A percentile compares a stretch with the other conserved stretches of the same genome.
Conservation (phyloP, 1,140 invertebrate genomes). For the Ephestia elutella region DNA sequence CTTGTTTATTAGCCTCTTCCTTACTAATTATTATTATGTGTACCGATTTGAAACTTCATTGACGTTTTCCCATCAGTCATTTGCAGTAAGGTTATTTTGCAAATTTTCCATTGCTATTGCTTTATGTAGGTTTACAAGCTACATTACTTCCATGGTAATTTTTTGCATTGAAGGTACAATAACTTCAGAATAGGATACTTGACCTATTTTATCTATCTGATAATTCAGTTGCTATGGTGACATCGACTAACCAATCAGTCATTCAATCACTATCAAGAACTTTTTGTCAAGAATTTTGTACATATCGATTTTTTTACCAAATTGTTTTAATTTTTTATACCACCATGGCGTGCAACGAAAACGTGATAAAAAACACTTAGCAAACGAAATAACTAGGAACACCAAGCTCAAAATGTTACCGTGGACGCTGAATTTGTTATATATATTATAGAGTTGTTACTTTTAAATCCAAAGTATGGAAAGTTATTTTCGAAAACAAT, state of each 20-base stretch:
- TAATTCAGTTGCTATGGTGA: conserved; percentile 5
- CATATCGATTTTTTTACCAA: conserved; percentile 8
- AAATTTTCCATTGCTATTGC: too few species aligned
- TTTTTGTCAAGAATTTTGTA: not conserved
- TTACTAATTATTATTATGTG: too few species aligned
- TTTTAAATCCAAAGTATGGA: conserved; percentile 74
- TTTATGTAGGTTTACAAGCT: too few species aligned
- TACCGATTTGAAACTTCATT: too few species aligned
- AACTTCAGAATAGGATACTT: too few species aligned
- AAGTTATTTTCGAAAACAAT: conserved; percentile 59
- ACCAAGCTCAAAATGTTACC: conserved; percentile 35
- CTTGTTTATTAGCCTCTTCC: too few species aligned
- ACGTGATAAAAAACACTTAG: conserved; percentile 70
- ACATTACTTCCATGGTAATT: too few species aligned
- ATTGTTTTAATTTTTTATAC: conserved; percentile 13
- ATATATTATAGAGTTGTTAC: conserved; percentile 63
- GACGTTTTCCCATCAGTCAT: too few species aligned
- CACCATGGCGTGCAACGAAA: conserved; percentile 62
- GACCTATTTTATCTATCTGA: not conserved
- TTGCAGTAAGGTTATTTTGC: too few species aligned
- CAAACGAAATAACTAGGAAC: conserved; percentile 67
- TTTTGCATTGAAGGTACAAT: too few species aligned
- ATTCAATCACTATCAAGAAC: not conserved
- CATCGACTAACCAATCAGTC: conserved; percentile 1
- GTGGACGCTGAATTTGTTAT: conserved; percentile 57